A percentile compares a stretch with the other conserved stretches of the same genome.
phyloP scores from a whole-genome alignment of 1,140 invertebrate genomes.

The Ips typographus region DNA sequence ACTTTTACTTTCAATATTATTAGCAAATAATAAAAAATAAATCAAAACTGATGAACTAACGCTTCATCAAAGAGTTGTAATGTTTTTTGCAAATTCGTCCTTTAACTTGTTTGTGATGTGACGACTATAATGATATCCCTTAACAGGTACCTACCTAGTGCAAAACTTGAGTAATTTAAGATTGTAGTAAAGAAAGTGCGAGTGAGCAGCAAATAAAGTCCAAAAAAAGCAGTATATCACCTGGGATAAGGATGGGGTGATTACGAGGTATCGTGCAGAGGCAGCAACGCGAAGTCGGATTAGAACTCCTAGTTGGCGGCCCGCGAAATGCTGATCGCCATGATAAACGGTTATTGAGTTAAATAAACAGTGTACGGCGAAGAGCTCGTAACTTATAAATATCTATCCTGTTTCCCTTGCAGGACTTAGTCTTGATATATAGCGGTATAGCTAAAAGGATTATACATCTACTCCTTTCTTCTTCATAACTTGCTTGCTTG shows the following conservation, averaged over 20 bases:
- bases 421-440: slow-evolving; percentile 54
- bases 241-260: slow-evolving; percentile 35
- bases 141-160: too few relatives aligned
- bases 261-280: slow-evolving; percentile 34
- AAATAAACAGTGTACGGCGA: slow-evolving; percentile 52
- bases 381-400: slow-evolving; percentile 53
- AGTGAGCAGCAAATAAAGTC: slow-evolving; percentile 32
- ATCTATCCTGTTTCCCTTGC: slow-evolving; percentile 55
- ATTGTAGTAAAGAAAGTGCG: slow-evolving; percentile 20
- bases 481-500: slow-evolving; percentile 51
- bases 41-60: too few relatives aligned
- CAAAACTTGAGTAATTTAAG: neutral
- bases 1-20: neutral
- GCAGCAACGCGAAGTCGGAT: slow-evolving; percentile 26
- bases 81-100: too few relatives aligned
- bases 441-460: slow-evolving; percentile 54
- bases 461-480: slow-evolving; percentile 56
- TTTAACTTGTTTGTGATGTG: too few relatives aligned
- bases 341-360: slow-evolving; percentile 55
- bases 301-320: slow-evolving; percentile 35
- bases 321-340: slow-evolving; percentile 40
- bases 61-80: too few relatives aligned
- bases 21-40: too few relatives aligned
- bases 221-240: slow-evolving; percentile 35
- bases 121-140: too few relatives aligned